phyloP scores from a whole-genome alignment of 2,113 vertebrate genomes.

The Laticauda laticaudata region DNA sequence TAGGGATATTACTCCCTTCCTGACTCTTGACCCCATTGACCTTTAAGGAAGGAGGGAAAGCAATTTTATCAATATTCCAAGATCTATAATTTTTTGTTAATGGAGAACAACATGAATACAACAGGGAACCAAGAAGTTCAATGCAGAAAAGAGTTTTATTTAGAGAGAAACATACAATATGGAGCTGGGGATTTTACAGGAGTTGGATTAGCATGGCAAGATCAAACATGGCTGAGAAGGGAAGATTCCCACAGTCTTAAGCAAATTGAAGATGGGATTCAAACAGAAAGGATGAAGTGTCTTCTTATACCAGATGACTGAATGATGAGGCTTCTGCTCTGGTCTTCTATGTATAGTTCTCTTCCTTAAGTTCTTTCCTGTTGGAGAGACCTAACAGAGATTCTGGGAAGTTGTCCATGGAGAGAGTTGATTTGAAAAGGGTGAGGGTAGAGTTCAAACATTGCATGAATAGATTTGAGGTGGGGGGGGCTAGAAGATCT shows the following conservation, averaged over 20 bases:
- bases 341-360: neutral
- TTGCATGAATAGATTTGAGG: neutral
- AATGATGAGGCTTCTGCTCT: neutral
- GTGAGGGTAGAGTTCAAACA: neutral
- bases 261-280: neutral
- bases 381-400: neutral
- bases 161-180: neutral
- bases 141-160: neutral
- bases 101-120: neutral
- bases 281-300: neutral
- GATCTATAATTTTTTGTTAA: neutral
- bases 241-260: neutral
- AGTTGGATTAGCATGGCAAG: neutral
- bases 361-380: neutral
- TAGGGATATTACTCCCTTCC: neutral
- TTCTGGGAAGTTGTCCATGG: neutral
- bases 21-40: neutral
- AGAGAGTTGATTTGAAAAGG: neutral
- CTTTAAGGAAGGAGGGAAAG: neutral
- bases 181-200: neutral
- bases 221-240: neutral
- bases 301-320: neutral
- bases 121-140: neutral
- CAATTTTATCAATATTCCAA: neutral
- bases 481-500: neutral